Conservation (phyloP, 2,113 vertebrate species). For the Aptenodytes patagonicus region DNA sequence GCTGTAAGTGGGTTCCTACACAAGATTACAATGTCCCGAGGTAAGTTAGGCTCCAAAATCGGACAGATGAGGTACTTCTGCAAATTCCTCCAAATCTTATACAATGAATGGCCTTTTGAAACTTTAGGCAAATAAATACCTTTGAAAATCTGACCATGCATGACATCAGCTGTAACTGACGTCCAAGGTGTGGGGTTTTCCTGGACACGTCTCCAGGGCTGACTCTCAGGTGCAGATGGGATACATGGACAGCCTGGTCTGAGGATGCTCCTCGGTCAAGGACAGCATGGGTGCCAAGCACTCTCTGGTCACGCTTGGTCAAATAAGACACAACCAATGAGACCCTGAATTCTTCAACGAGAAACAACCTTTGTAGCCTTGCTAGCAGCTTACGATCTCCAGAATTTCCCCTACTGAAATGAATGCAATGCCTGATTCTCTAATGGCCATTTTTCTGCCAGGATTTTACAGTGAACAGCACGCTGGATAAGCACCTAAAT, state of each 20-base stretch:
- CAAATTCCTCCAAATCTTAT: background rate
- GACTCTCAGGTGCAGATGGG: background rate
- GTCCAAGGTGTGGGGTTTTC: background rate
- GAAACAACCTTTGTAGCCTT: background rate
- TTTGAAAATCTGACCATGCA: background rate
- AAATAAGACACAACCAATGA: background rate
- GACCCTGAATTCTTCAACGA: fast-evolving
- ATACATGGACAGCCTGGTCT: background rate
- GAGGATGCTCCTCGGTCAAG: background rate
- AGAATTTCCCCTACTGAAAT: background rate
- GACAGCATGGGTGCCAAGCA: background rate
- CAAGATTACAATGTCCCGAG: background rate
- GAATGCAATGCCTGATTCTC: background rate
- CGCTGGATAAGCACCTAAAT: background rate
- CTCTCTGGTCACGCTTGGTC: background rate
- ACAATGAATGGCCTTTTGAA: background rate
- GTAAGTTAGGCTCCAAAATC: background rate
- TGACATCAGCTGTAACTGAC: background rate
- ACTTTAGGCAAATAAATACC: background rate
- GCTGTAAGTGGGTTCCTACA: background rate
- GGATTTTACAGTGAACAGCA: background rate
- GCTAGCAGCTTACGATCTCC: background rate
- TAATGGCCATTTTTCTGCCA: background rate
- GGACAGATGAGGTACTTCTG: background rate
- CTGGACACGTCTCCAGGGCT: background rate